A percentile compares a stretch with the other conserved stretches of the same genome.
These are phyloP conservation scores for Sycophila sp. DNA, from an alignment of 1,140 invertebrate species.

Conservation along the genomic window DNA sequence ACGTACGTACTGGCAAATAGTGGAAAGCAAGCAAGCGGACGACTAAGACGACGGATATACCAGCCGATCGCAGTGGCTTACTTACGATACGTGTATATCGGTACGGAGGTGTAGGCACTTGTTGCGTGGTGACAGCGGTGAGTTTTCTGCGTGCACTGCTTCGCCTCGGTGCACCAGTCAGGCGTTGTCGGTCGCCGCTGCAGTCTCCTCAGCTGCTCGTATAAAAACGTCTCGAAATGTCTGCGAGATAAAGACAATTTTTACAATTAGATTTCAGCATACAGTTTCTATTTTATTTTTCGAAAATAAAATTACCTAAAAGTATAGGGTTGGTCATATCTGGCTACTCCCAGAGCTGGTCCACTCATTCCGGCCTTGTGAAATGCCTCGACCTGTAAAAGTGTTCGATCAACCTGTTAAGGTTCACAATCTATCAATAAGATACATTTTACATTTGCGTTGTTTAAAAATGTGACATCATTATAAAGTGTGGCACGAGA, in stretches of 20 bases:
- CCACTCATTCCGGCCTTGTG: constrained; percentile 62
- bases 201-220: constrained; percentile 83
- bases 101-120: constrained; percentile 89
- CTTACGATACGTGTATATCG: constrained; percentile 67
- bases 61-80: constrained; percentile 6
- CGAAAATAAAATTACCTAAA: constrained; percentile 50
- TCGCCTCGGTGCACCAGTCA: constrained; percentile 69
- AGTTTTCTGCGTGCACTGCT: constrained; percentile 82
- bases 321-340: constrained; percentile 61
- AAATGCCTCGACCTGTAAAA: constrained; percentile 59
- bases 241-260: constrained; percentile 63
- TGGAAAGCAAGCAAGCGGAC: neutral
- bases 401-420: neutral
- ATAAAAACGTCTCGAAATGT: constrained; percentile 91
- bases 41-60: neutral
- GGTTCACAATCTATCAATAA: no score
- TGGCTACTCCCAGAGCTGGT: constrained; percentile 60
- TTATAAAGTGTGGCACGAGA: no score
- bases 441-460: no score
- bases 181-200: constrained; percentile 72
- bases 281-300: neutral
- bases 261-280: neutral
- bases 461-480: no score
- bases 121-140: constrained; percentile 89
- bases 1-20: neutral